Percentiles rank a stretch among this genome's conserved stretches.
Conservation (phyloP, 2,797 vertebrate genomes). For the Semotilus atromaculatus region DNA sequence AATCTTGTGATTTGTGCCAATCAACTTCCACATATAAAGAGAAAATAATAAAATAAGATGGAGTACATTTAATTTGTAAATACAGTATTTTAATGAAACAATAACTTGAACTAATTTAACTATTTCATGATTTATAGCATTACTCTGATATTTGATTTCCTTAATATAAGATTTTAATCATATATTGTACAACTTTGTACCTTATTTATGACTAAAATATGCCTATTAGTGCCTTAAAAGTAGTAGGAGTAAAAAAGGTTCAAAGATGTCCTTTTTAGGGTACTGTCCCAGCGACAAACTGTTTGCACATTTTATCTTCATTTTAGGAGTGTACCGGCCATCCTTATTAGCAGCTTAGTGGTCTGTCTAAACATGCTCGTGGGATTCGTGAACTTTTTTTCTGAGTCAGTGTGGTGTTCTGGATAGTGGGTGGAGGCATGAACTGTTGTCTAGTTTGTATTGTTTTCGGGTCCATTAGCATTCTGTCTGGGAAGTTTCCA, state of each 20-base stretch:
- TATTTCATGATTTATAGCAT: background rate
- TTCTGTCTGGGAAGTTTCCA: conserved; percentile 37
- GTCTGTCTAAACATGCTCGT: conserved; percentile 1
- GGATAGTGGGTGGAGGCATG: conserved; percentile 18
- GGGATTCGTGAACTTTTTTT: background rate
- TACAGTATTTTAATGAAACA: too few relatives aligned
- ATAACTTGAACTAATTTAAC: background rate
- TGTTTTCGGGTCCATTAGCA: conserved; percentile 40
- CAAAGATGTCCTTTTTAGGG: background rate
- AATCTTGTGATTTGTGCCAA: background rate
- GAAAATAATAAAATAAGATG: background rate
- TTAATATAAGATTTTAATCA: background rate
- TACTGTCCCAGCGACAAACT: too few relatives aligned
- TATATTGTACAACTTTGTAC: background rate
- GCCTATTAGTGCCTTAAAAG: background rate
- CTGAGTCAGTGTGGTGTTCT: conserved; percentile 6
- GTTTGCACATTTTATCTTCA: background rate
- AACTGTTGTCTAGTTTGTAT: conserved; percentile 6
- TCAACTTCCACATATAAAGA: background rate
- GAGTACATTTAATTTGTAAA: too few relatives aligned
- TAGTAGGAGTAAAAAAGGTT: background rate
- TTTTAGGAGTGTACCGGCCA: background rate
- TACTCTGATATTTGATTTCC: background rate
- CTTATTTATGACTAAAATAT: background rate
- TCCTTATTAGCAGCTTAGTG: background rate